Conservation (phyloP, 2,797 vertebrate species). For the Cuniculus paca region DNA sequence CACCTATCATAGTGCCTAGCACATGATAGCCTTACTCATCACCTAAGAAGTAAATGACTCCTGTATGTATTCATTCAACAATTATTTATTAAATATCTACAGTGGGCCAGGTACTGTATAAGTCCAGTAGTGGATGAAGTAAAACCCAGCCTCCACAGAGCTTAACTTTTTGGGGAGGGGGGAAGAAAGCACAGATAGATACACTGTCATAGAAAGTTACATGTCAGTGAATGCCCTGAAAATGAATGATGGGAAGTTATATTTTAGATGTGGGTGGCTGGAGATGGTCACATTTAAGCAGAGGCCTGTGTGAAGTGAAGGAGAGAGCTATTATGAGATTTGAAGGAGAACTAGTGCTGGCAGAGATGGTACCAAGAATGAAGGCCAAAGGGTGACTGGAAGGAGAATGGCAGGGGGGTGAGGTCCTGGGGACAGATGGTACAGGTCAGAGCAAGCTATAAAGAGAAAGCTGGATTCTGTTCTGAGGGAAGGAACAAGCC, state of each 20-base stretch:
- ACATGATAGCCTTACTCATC: neutral
- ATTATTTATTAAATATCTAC: neutral
- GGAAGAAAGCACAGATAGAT: neutral
- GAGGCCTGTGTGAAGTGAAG: neutral
- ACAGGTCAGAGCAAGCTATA: rapidly evolving
- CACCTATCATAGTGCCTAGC: neutral
- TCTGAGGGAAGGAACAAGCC: neutral
- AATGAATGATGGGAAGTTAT: neutral
- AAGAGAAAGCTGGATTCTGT: neutral
- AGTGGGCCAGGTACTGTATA: neutral
- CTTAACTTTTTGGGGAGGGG: neutral
- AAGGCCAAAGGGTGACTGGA: neutral
- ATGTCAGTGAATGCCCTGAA: neutral
- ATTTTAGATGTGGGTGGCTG: neutral
- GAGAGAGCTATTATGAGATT: neutral
- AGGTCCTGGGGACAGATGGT: neutral
- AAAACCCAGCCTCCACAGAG: neutral
- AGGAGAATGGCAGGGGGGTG: neutral
- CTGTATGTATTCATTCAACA: neutral
- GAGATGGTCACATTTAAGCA: neutral
- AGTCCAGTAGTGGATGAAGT: neutral
- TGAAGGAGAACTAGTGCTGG: neutral
- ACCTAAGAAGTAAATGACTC: neutral
- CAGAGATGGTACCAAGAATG: neutral
- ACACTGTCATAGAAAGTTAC: neutral